These are phyloP conservation scores for Fregetta grallaria DNA, from an alignment of 2,113 vertebrate genomes.

Conservation along the genomic window DNA sequence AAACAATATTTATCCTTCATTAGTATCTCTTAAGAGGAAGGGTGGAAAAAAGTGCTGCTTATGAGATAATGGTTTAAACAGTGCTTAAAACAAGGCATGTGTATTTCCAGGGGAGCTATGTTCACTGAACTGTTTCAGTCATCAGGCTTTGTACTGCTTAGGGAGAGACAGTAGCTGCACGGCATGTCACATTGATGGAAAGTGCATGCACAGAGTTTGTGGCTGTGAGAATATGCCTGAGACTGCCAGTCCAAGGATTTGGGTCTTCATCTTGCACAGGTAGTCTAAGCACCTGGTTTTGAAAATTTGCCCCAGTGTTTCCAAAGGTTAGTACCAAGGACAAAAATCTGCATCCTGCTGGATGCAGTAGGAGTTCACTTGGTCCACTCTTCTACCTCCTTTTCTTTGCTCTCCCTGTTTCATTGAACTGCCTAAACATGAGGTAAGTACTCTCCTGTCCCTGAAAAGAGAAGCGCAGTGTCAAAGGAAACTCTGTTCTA, in stretches of 20 bases:
- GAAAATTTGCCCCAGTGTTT: not conserved
- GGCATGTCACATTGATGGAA: fast-evolving
- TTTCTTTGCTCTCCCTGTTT: not conserved
- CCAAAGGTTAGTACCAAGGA: not conserved
- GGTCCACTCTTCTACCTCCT: not conserved
- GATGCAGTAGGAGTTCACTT: not conserved
- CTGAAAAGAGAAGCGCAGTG: not conserved
- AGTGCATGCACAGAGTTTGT: no score
- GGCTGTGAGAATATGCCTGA: not conserved
- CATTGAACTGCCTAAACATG: not conserved
- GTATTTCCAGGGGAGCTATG: not conserved
- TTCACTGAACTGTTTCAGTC: not conserved
- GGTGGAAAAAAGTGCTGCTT: fast-evolving
- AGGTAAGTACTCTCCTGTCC: not conserved
- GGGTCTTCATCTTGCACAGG: not conserved
- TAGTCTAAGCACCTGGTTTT: not conserved
- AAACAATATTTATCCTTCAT: not conserved
- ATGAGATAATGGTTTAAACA: not conserved
- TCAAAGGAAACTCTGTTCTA: not conserved
- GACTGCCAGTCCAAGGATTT: not conserved
- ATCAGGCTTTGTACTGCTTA: not conserved
- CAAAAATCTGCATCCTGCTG: not conserved
- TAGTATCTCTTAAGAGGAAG: not conserved
- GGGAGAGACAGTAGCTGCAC: fast-evolving
- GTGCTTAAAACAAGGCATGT: not conserved